Evolutionary conservation across 2,797 vertebrate genomes (phyloP).

Genomic region (Pelodytes ibericus): DNA sequence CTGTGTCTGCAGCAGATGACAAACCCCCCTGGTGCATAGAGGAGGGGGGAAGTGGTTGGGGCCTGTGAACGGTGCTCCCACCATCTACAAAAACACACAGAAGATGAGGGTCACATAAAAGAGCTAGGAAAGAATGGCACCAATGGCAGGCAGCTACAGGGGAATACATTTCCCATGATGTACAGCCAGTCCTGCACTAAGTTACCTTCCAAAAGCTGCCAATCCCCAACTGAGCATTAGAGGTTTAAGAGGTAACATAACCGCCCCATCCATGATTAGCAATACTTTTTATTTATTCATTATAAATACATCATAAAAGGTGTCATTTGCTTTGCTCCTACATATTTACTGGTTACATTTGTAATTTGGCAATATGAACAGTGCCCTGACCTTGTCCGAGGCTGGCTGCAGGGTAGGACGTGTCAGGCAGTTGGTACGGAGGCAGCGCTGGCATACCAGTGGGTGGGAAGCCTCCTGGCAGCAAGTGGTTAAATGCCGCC

Average conservation of each 20-base stretch:
- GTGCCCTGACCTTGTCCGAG: slow-evolving; percentile 89
- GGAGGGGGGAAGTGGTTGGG: slow-evolving; percentile 91
- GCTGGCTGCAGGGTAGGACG: slow-evolving; percentile 85
- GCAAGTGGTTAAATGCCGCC: slow-evolving; percentile 94
- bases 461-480: slow-evolving; percentile 93
- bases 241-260: no score
- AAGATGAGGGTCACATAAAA: not conserved
- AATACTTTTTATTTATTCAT: no score
- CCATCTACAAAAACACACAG: slow-evolving; percentile 73
- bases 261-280: no score
- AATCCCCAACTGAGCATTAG: no score
- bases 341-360: not conserved
- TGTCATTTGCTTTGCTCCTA: no score
- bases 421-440: slow-evolving; percentile 92
- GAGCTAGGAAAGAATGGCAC: no score
- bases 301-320: no score
- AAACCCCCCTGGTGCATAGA: slow-evolving; percentile 92
- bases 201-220: no score
- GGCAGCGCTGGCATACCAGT: slow-evolving; percentile 92
- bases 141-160: no score
- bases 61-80: slow-evolving; percentile 87
- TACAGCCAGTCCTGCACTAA: no score
- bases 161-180: no score
- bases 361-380: not conserved
- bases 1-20: slow-evolving; percentile 70